Evolutionary conservation across 2,888 invertebrate species (phyloP).

Genomic region (Plagodis pulveraria): DNA sequence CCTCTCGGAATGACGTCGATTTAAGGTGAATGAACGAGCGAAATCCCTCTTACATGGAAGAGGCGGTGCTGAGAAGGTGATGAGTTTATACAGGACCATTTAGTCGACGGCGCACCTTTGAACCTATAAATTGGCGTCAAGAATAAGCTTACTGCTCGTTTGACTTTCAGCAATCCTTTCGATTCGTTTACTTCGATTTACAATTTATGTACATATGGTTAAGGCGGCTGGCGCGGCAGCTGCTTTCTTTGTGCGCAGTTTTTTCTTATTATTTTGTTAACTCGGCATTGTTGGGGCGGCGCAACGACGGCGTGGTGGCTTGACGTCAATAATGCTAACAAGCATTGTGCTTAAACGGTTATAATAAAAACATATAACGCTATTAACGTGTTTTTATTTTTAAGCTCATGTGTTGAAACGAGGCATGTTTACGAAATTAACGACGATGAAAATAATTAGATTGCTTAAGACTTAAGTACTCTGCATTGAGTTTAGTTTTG

Average conservation of each 20-base stretch:
- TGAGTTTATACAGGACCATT: constrained; percentile 80
- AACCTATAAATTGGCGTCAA: constrained; percentile 73
- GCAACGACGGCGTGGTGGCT: constrained; percentile 16
- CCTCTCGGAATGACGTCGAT: constrained; percentile 78
- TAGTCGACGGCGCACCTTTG: constrained; percentile 77
- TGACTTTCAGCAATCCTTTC: constrained; percentile 59
- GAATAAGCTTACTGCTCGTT: constrained; percentile 58
- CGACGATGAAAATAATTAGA: constrained; percentile 1
- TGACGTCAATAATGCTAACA: constrained; percentile 17
- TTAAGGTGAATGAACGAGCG: constrained; percentile 82
- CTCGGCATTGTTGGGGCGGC: constrained; percentile 24
- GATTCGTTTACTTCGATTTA: constrained; percentile 44
- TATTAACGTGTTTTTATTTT: too few species aligned
- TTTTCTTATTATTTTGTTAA: constrained; percentile 28
- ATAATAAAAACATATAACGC: not conserved
- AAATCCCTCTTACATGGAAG: constrained; percentile 80
- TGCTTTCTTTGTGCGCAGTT: constrained; percentile 32
- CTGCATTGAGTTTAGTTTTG: constrained; percentile 16
- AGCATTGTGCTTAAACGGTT: constrained; percentile 8
- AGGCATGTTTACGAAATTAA: too few species aligned
- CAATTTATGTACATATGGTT: constrained; percentile 41
- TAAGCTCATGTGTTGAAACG: too few species aligned
- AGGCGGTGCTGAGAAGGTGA: constrained; percentile 79
- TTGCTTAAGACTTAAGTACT: too few species aligned
- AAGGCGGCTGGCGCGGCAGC: constrained; percentile 29